Evolutionary conservation across 2,888 invertebrate species (phyloP).

Genomic region (Andrena bicolor): DNA sequence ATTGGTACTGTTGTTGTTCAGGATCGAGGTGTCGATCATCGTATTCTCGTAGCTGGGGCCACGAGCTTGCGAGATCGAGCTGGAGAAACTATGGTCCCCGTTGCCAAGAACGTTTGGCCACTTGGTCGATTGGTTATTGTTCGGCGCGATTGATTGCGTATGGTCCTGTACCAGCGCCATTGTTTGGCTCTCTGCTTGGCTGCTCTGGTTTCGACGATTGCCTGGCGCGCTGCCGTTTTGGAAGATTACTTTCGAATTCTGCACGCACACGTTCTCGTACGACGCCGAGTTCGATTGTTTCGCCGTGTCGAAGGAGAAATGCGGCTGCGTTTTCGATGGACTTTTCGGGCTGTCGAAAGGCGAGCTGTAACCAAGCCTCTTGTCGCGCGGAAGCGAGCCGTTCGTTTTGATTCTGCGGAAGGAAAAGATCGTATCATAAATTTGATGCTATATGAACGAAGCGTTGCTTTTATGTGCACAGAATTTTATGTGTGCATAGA

Average conservation of each 20-base stretch:
- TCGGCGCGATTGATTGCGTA: conserved; percentile 66
- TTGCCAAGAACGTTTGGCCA: conserved; percentile 74
- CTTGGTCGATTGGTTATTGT: conserved; percentile 77
- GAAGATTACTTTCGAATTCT: conserved; percentile 81
- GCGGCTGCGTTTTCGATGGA: conserved; percentile 78
- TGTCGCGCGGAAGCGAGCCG: conserved; percentile 93
- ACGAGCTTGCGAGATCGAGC: conserved; percentile 75
- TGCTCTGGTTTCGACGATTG: conserved; percentile 52
- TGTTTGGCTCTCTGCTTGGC: conserved; percentile 44
- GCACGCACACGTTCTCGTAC: conserved; percentile 81
- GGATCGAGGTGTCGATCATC: conserved; percentile 59
- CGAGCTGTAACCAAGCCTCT: conserved; percentile 84
- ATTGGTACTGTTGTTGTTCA: conserved; percentile 40
- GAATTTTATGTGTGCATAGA: too few relatives aligned
- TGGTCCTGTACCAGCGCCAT: conserved; percentile 40
- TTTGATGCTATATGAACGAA: background rate
- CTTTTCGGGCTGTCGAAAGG: conserved; percentile 82
- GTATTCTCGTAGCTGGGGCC: conserved; percentile 80
- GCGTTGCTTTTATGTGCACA: too few relatives aligned
- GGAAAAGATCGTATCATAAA: background rate
- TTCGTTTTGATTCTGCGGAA: conserved; percentile 93
- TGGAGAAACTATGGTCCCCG: conserved; percentile 67
- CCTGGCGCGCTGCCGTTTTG: conserved; percentile 63
- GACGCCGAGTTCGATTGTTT: conserved; percentile 76
- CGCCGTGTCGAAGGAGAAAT: conserved; percentile 84